phyloP scores from a whole-genome alignment of 2,113 vertebrate genomes.

The Tragulus kanchil region DNA sequence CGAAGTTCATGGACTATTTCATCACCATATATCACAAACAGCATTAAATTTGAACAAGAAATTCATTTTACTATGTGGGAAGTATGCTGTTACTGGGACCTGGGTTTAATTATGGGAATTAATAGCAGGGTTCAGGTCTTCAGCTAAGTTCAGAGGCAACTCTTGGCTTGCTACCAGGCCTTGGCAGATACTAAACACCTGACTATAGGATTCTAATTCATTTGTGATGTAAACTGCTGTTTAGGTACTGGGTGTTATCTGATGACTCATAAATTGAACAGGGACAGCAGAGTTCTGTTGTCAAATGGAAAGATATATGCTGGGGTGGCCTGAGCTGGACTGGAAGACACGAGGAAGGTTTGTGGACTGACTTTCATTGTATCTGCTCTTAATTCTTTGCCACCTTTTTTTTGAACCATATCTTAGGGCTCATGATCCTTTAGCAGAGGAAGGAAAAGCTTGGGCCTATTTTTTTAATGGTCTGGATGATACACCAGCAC shows the following conservation, averaged over 20 bases:
- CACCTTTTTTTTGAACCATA: not conserved
- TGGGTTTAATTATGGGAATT: slow-evolving; percentile 7
- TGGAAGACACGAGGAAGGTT: not conserved
- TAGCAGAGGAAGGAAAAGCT: not conserved
- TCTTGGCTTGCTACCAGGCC: not conserved
- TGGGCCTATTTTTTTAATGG: not conserved
- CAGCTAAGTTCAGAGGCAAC: not conserved
- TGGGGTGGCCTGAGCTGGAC: not conserved
- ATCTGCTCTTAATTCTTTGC: not conserved
- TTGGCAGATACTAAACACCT: not conserved
- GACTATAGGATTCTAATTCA: not conserved
- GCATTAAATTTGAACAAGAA: not conserved
- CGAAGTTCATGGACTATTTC: not conserved
- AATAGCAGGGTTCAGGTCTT: not conserved
- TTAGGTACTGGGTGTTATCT: not conserved
- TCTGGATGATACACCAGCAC: not conserved
- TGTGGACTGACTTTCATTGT: not conserved
- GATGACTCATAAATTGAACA: slow-evolving; percentile 2
- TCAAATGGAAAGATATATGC: not conserved
- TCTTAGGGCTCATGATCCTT: not conserved
- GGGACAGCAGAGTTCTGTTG: not conserved
- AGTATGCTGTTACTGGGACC: too few relatives aligned
- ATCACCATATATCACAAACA: not conserved
- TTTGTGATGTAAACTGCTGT: not conserved
- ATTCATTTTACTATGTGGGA: not conserved